These are phyloP conservation scores for Uropsilus gracilis DNA, from an alignment of 2,113 vertebrate genomes.

Conservation along the genomic window DNA sequence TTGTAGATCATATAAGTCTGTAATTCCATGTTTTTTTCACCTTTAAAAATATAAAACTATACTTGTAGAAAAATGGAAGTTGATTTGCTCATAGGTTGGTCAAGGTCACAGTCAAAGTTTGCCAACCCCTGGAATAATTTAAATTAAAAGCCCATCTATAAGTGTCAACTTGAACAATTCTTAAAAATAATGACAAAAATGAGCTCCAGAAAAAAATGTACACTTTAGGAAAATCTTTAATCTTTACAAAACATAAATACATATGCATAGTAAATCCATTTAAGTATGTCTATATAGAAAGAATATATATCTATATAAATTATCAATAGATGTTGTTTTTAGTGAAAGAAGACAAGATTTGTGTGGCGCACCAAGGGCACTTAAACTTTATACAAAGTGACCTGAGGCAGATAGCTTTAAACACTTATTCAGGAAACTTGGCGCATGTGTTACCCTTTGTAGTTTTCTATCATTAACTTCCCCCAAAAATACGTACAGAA, in stretches of 20 bases:
- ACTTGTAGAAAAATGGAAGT: background rate
- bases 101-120: no score
- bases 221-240: background rate
- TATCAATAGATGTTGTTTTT: background rate
- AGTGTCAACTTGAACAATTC: background rate
- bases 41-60: background rate
- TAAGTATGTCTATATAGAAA: background rate
- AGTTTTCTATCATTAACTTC: background rate
- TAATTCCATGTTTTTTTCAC: background rate
- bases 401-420: constrained; percentile 22
- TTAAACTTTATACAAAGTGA: constrained; percentile 29
- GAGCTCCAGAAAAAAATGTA: background rate
- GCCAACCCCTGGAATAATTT: background rate
- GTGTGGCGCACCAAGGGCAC: background rate
- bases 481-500: background rate
- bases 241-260: background rate
- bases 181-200: background rate
- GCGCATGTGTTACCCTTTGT: background rate
- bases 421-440: background rate
- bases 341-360: background rate
- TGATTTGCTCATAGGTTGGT: background rate
- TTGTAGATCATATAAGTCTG: background rate
- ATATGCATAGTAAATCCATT: background rate
- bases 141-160: background rate
- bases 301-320: background rate